Percentiles rank a stretch among this genome's conserved stretches.
Evolutionary conservation across 2,888 invertebrate genomes (phyloP).

Genomic region (Ectemnius lituratus): DNA sequence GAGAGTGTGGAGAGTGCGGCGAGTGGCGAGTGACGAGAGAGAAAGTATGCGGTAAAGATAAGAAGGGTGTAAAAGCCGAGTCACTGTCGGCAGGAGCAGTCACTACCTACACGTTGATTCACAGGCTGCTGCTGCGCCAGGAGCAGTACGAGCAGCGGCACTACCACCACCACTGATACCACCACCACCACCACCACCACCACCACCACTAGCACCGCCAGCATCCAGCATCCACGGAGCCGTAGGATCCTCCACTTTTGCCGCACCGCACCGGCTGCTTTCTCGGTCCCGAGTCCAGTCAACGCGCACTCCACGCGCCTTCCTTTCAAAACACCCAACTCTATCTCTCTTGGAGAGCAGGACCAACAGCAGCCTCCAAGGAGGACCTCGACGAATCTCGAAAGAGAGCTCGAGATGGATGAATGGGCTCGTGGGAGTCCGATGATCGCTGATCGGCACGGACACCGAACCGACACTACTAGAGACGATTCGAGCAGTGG

Average conservation of each 20-base stretch:
- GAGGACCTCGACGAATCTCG: no score
- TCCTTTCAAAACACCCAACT: no score
- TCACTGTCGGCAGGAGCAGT: conserved; percentile 16
- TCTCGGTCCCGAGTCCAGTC: not conserved
- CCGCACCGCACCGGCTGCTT: conserved; percentile 23
- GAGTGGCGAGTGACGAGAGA: no score
- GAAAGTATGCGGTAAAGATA: not conserved
- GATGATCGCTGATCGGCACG: no score
- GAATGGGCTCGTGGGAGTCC: no score
- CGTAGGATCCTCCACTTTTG: conserved; percentile 26
- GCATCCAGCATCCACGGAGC: conserved; percentile 14
- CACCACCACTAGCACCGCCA: conserved; percentile 15
- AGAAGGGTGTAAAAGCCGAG: not conserved
- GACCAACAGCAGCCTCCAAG: no score
- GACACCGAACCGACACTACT: no score
- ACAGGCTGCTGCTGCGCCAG: conserved; percentile 10
- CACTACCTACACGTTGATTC: conserved; percentile 35
- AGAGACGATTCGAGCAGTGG: no score
- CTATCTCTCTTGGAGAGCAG: no score
- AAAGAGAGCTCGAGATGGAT: no score
- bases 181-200: conserved; percentile 42
- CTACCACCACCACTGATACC: conserved; percentile 28
- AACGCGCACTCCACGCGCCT: no score
- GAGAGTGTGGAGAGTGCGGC: no score
- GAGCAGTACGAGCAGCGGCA: conserved; percentile 24